Evolutionary conservation across 1,140 invertebrate species (phyloP), one percentile per base, ranked within the genome.

Genomic region (Luehdorfia chinensis): DNA sequence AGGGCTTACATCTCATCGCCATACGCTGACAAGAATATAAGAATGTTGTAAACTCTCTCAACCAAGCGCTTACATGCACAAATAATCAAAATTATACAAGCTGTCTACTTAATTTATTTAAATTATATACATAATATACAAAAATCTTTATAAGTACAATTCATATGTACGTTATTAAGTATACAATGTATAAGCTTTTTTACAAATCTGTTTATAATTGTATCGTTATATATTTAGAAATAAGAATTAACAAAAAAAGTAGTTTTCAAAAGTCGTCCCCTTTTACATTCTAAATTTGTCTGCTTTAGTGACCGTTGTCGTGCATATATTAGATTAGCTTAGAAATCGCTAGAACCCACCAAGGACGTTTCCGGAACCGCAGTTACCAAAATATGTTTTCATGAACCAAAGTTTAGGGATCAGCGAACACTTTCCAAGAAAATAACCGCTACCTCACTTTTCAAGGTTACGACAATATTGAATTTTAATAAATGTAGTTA

Each of bases 1-100:
- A 90, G 89, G 66, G 86, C 87, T 60, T 90, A 90, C 84, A 90
- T 90, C 63, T 87, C 87, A 59, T 90, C 89, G 60, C 89, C 89
- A 30, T 89, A 87, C 66, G 87, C 88, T 21, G 89, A 90, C 72
- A 90, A 89, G 70, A 90, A 90, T 72, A 85, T 90, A 76, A 79
- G 88, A 63, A 88, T 90, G 87, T 79, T 90, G 71, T 90, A 78
- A 88, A 59, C 48, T 49, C 37, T 45, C 19, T 9, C 33, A 19
- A 53, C 23, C 61, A 48, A 31, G 47, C 50, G 75, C 74, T 79
- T 77, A 39, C 15, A 48, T 66, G 74, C 75, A 81, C 75, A 77
- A 76, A 70, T 46, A 47, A 56, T 60, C 55, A 47, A 60, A 51
- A n/a, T n/a, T 54, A 54, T 65, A 62, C 55, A 52, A 54, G 57